A percentile compares a stretch with the other conserved stretches of the same genome.
These are phyloP conservation scores for Drosophila basisetae DNA, from an alignment of 2,888 invertebrate genomes.

Conservation along the genomic window DNA sequence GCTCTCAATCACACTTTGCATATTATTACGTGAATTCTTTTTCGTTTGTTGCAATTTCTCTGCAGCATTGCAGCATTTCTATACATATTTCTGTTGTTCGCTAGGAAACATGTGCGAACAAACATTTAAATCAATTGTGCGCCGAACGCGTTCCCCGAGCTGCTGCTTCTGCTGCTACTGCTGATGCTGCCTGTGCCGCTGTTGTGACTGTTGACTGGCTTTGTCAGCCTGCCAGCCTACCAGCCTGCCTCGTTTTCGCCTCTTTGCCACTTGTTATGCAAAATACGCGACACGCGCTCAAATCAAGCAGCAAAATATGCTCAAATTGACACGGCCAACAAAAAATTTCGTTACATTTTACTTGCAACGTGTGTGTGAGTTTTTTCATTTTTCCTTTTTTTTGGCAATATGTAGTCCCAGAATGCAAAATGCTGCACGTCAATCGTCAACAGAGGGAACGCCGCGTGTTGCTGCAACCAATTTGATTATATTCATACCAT, in stretches of 20 bases:
- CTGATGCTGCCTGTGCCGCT: not conserved
- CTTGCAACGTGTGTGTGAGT: not conserved
- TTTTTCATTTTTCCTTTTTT: not conserved
- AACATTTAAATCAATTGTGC: constrained; percentile 79
- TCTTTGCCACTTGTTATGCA: constrained; percentile 71
- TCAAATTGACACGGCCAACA: constrained; percentile 49
- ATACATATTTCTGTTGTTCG: constrained; percentile 21
- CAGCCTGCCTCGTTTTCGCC: not conserved
- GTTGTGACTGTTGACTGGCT: constrained; percentile 4
- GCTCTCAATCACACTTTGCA: constrained; percentile 58
- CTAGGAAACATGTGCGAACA: constrained; percentile 72
- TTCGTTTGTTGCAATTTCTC: constrained; percentile 42
- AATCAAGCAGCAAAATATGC: constrained; percentile 68
- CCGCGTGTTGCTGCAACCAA: constrained; percentile 7
- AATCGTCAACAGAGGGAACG: not conserved
- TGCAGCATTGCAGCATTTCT: constrained; percentile 14
- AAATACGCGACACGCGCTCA: constrained; percentile 71
- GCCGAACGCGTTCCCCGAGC: constrained; percentile 43
- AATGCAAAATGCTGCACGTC: constrained; percentile 22
- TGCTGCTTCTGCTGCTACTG: not conserved
- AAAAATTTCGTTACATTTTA: constrained; percentile 33
- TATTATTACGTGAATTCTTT: constrained; percentile 72
- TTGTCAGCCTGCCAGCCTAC: not conserved
- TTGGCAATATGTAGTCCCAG: constrained; percentile 8
- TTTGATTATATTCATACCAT: constrained; percentile 21